These are phyloP conservation scores for Netelia fuscicornis DNA, from an alignment of 2,888 invertebrate genomes.

Conservation along the genomic window DNA sequence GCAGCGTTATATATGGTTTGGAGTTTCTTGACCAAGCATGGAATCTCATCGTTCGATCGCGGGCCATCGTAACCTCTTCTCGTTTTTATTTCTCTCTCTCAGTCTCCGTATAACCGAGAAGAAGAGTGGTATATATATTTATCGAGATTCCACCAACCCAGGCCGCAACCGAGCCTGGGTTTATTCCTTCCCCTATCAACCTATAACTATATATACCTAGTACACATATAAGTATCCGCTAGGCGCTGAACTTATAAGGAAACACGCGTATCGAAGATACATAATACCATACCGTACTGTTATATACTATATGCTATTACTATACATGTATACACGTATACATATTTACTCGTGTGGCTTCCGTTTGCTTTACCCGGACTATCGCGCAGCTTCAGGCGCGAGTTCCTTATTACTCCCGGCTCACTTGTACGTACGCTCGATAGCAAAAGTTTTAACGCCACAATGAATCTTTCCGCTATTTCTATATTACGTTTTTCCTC, in stretches of 20 bases:
- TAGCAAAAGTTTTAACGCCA: conserved; percentile 23
- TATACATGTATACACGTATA: background rate
- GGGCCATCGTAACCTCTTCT: conserved; percentile 21
- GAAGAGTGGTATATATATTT: conserved; percentile 50
- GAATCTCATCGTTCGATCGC: conserved; percentile 60
- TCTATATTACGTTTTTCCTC: background rate
- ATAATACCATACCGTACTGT: conserved; percentile 40
- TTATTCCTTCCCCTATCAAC: conserved; percentile 47
- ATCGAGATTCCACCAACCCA: conserved; percentile 51
- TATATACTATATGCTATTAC: conserved; percentile 16
- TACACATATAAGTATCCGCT: conserved; percentile 15
- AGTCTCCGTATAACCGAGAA: conserved; percentile 19
- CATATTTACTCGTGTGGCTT: conserved; percentile 45
- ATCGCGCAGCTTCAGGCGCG: conserved; percentile 34
- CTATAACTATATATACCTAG: conserved; percentile 8
- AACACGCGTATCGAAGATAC: conserved; percentile 59
- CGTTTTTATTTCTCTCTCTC: background rate
- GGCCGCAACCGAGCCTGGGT: conserved; percentile 12
- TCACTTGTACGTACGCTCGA: conserved; percentile 29
- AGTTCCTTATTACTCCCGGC: conserved; percentile 45
- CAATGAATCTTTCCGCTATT: background rate
- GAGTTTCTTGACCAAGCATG: conserved; percentile 35
- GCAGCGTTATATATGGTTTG: conserved; percentile 6
- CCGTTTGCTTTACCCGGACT: conserved; percentile 51
- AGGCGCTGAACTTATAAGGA: conserved; percentile 61